Conservation (phyloP, 1,140 invertebrate genomes). For the Zaprionus nigranus region DNA sequence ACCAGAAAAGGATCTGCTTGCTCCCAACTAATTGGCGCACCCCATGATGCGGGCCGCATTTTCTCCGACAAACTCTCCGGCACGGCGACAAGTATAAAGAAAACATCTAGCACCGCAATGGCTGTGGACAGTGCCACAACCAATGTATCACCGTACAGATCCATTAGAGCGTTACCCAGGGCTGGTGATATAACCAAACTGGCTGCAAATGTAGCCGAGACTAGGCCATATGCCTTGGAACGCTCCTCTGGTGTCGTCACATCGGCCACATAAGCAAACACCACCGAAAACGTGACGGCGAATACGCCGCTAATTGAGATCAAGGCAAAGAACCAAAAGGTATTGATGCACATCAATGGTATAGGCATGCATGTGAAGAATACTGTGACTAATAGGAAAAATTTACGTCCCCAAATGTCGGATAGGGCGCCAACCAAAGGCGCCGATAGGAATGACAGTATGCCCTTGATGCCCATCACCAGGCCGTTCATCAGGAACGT, state of each 20-base stretch:
- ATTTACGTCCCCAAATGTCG: conserved; percentile 99
- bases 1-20: conserved; percentile 98
- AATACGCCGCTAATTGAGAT: conserved; percentile 99
- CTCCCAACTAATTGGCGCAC: conserved; percentile 96
- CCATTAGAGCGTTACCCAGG: conserved; percentile 96
- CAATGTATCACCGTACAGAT: conserved; percentile 94
- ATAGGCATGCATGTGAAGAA: conserved; percentile 99
- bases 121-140: conserved; percentile 98
- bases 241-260: conserved; percentile 99
- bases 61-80: conserved; percentile 99
- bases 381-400: conserved; percentile 98
- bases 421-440: conserved; percentile 98
- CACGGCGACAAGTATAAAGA: conserved; percentile 99
- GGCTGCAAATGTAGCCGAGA: conserved; percentile 99
- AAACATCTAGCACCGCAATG: conserved; percentile 97
- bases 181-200: conserved; percentile 98
- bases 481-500: conserved; percentile 99
- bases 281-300: conserved; percentile 99
- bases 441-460: conserved; percentile 98
- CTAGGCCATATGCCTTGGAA: conserved; percentile 97
- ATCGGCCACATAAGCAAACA: conserved; percentile 99
- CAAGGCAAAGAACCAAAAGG: conserved; percentile 99
- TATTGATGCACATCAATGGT: conserved; percentile 99
- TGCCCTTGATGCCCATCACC: conserved; percentile 99
- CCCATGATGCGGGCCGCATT: conserved; percentile 91